A percentile compares a stretch with the other conserved stretches of the same genome.
Evolutionary conservation across 2,888 invertebrate species (phyloP).

Genomic region (Campaea margaritaria): DNA sequence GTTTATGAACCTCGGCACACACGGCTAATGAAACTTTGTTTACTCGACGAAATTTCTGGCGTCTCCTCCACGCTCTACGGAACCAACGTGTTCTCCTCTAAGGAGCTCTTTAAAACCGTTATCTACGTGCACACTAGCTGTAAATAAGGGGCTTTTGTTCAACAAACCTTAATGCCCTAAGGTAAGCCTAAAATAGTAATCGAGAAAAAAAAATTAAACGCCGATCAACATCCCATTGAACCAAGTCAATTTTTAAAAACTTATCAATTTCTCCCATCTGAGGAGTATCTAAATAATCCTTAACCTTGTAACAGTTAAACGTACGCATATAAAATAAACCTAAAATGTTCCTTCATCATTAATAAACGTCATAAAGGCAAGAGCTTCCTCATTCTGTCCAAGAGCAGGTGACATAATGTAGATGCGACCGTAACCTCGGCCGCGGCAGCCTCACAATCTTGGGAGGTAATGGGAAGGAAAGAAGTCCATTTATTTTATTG

Average conservation of each 20-base stretch:
- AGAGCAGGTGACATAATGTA: constrained; percentile 34
- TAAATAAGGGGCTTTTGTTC: no score
- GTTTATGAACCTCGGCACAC: constrained; percentile 40
- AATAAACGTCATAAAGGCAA: constrained; percentile 4
- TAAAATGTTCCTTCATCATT: background rate
- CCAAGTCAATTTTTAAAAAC: no score
- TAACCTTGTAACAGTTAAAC: background rate
- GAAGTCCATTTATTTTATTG: constrained; percentile 31
- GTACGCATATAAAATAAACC: background rate
- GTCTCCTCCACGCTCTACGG: constrained; percentile 30
- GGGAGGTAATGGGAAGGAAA: constrained; percentile 27
- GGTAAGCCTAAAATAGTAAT: no score
- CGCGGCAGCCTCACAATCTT: constrained; percentile 26
- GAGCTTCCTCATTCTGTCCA: constrained; percentile 26
- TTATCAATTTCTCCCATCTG: background rate
- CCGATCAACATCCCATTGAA: no score
- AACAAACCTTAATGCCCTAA: no score
- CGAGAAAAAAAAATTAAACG: no score
- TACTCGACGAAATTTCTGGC: constrained; percentile 32
- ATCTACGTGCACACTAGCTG: background rate
- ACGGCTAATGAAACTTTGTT: constrained; percentile 45
- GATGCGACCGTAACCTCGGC: constrained; percentile 25
- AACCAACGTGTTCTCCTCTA: constrained; percentile 19
- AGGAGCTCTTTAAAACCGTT: background rate
- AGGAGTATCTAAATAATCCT: background rate